phyloP scores from a whole-genome alignment of 2,888 invertebrate genomes.

The Allygus modestus region DNA sequence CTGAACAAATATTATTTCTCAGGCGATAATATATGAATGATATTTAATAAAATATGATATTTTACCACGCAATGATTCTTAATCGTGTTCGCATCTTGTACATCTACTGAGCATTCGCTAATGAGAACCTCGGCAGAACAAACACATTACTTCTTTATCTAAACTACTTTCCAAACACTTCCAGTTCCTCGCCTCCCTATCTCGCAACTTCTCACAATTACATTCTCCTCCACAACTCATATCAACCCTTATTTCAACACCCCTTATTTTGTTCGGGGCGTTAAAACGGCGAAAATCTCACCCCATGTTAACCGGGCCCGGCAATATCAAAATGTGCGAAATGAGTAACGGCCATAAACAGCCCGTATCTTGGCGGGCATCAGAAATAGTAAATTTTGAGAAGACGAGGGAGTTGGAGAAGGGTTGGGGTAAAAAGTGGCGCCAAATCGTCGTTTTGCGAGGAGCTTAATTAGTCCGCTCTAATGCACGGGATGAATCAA shows the following conservation, averaged over 20 bases:
- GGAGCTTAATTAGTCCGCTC: constrained; percentile 55
- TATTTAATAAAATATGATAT: too few species aligned
- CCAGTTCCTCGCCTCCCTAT: background rate
- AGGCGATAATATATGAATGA: too few species aligned
- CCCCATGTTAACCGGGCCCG: constrained; percentile 30
- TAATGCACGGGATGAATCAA: constrained; percentile 60
- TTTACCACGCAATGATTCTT: too few species aligned
- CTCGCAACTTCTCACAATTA: constrained; percentile 30
- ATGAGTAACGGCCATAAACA: constrained; percentile 48
- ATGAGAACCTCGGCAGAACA: background rate
- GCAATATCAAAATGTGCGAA: constrained; percentile 54
- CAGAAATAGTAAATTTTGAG: constrained; percentile 38
- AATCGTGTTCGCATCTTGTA: too few species aligned
- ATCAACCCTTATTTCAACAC: constrained; percentile 32
- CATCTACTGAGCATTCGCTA: background rate
- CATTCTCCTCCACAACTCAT: constrained; percentile 27
- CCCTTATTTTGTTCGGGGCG: constrained; percentile 12
- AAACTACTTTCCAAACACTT: constrained; percentile 21
- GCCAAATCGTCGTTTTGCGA: constrained; percentile 57
- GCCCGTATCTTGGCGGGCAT: constrained; percentile 52
- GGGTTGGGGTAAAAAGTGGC: constrained; percentile 27
- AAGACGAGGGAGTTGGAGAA: background rate
- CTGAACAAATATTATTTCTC: too few species aligned
- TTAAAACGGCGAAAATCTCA: constrained; percentile 43
- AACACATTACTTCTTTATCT: background rate